phyloP scores from a whole-genome alignment of 2,888 invertebrate species.

The Cataglyphis altisquamis region DNA sequence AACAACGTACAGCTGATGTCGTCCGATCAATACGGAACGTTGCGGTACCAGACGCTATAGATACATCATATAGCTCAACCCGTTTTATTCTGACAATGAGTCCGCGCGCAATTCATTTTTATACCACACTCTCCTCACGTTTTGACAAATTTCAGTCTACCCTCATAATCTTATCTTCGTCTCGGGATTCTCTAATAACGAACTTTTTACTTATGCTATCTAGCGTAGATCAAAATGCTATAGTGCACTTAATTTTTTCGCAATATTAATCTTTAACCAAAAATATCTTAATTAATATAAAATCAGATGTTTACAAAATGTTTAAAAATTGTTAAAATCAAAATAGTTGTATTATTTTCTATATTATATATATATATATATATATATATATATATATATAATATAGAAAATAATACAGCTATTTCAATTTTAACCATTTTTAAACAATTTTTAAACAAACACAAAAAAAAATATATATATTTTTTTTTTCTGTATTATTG shows the following conservation, averaged over 20 bases:
- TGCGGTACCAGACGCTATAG: conserved; percentile 82
- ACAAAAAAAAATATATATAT: too few relatives aligned
- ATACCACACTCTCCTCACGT: neutral
- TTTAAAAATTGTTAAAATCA: neutral
- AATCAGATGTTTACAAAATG: neutral
- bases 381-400: too few relatives aligned
- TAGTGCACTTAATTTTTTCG: neutral
- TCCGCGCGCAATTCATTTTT: conserved; percentile 67
- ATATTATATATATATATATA: too few relatives aligned
- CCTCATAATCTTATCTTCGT: neutral
- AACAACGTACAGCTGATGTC: conserved; percentile 81
- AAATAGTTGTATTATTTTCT: too few relatives aligned
- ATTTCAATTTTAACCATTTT: too few relatives aligned
- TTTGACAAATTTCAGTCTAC: conserved; percentile 1
- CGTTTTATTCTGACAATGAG: conserved; percentile 73
- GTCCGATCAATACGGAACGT: conserved; percentile 84
- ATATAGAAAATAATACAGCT: too few relatives aligned
- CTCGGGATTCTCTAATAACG: neutral
- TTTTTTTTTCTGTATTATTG: too few relatives aligned
- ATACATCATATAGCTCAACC: conserved; percentile 80
- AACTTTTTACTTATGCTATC: neutral
- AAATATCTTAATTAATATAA: neutral
- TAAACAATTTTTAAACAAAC: too few relatives aligned
- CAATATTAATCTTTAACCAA: neutral
- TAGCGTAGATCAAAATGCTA: neutral